Base-by-base conservation (phyloP, 2,113 vertebrate species). In the Cinclus mexicanus region DNA sequence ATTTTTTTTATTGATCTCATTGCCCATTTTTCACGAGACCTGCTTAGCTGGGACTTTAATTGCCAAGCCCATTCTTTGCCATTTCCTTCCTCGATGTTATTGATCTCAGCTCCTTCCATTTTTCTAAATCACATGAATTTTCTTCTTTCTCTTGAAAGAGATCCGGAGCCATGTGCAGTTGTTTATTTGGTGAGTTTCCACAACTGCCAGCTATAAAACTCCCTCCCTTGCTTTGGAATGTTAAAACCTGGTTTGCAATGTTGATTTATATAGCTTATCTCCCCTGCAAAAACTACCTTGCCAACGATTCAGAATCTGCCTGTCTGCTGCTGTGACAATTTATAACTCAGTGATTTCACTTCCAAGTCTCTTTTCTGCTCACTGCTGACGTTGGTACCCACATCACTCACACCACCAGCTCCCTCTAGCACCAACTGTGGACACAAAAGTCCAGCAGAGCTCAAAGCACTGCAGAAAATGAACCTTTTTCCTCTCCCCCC, bases 11-110 rank as follows among this genome's bases (percentile, higher is more conserved):
- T 96, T 83, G 92, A 96, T 93, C 80, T 67, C 63, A 46, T 10
- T 88, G 83, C 80, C 83, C 68, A 81, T 95, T 95, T 93, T 95
- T 97, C 96, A 90, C 2, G 65, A 52, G 72, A 31, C 26, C 86
- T 90, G 69, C 89, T 95, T 92, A 94, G 76, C 92, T 67, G 69
- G 68, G 69, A 59, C 88, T 94, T 97, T 93, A 96, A 96, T 90
- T 90, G 94, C 96, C 47, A 60, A 93, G 39, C 55, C 72, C 72
- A 92, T 95, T 95, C 90, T 93, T 90, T 63, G 89, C 80, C n/a
- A 50, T 90, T 96, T 96, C 93, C 94, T 96, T 89, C 93, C 89
- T 87, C 46, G 33, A 70, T 21, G 35, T 39, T 93, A 97, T 94
- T 64, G 94, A 96, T 93, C 90, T 67, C 80, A 59, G 59, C 41